A percentile compares a stretch with the other conserved stretches of the same genome.
Evolutionary conservation across 1,140 invertebrate genomes (phyloP).

Genomic region (Scaptomyza montana): DNA sequence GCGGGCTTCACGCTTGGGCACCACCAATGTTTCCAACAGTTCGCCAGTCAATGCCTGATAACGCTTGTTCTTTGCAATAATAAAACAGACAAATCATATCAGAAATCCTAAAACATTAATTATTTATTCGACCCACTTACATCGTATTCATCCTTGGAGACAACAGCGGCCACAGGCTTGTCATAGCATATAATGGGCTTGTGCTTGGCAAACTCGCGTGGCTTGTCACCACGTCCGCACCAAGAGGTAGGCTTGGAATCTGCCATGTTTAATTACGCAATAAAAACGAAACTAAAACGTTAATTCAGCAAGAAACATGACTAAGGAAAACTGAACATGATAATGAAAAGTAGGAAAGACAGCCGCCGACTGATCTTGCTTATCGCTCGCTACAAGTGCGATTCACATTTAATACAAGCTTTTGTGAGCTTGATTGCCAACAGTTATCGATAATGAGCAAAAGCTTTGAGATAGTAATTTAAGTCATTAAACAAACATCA

Average conservation of each 20-base stretch:
- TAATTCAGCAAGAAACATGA: too few species aligned
- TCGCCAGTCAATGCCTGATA: slow-evolving; percentile 71
- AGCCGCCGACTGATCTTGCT: slow-evolving; percentile 17
- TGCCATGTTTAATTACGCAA: slow-evolving; percentile 25
- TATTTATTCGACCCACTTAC: slow-evolving; percentile 22
- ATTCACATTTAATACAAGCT: neutral
- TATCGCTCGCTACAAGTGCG: slow-evolving; percentile 5
- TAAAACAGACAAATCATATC: neutral
- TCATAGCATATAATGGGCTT: slow-evolving; percentile 82
- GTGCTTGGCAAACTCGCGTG: slow-evolving; percentile 61
- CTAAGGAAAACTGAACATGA: too few species aligned
- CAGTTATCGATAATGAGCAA: slow-evolving; percentile 14
- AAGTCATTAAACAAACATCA: slow-evolving; percentile 42
- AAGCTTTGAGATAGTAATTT: neutral
- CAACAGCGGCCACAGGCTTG: slow-evolving; percentile 71
- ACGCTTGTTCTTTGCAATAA: slow-evolving; percentile 57
- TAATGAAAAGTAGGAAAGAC: slow-evolving; percentile 1
- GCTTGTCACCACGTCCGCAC: slow-evolving; percentile 65
- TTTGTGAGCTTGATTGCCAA: too few species aligned
- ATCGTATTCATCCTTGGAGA: slow-evolving; percentile 76
- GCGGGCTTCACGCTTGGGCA: slow-evolving; percentile 81
- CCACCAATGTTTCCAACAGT: slow-evolving; percentile 65
- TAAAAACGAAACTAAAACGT: too few species aligned
- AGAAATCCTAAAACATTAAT: neutral
- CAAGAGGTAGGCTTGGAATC: slow-evolving; percentile 39